Evolutionary conservation across 2,888 invertebrate species (phyloP), one percentile per base, ranked within the genome.

Genomic region (Calameuta idolon): DNA sequence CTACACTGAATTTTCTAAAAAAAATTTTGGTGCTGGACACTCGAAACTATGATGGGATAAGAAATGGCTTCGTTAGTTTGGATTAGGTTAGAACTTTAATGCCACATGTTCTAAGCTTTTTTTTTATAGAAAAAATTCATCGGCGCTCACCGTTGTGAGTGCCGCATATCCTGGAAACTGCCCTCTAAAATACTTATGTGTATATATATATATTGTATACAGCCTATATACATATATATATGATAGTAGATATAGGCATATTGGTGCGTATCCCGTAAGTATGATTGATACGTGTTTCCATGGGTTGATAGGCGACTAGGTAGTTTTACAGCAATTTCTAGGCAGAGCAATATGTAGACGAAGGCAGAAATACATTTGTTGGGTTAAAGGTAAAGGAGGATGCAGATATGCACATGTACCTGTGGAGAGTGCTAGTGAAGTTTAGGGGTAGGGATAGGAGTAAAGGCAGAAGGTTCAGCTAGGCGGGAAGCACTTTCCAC

Each of bases 401-500:
- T 55, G 55, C 55, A 55, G 23, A 55, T 55, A 55, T 55, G 23
- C 2, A 55, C 23, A 23, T 55, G 23, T 9, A 55, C 55, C 55
- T 55, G 55, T 9, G 55, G 55, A 55, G 23, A 55, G 9, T 23
- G 23, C 55, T 55, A 9, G 55, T 55, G 23, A 23, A 55, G 55
- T 2, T 55, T 23, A 55, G 23, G 55, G 55, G 55, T 9, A 55
- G 55, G 55, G 15, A 55, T 55, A 55, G 55, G 9, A 55, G 55
- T 23, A 55, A 55, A 55, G 23, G 55, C 55, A 55, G 23, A 55
- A 55, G 55, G 55, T 55, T 55, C 55, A 23, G 23, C 55, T 55
- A 55, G 71, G 71, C 71, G 12, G 31, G 12, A 34, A 71, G 33
- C 71, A 71, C 71, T 71, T 71, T 71, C 34, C 71, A 31, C 34